phyloP scores from a whole-genome alignment of 2,888 invertebrate genomes.

The Stenotaenia linearis region DNA sequence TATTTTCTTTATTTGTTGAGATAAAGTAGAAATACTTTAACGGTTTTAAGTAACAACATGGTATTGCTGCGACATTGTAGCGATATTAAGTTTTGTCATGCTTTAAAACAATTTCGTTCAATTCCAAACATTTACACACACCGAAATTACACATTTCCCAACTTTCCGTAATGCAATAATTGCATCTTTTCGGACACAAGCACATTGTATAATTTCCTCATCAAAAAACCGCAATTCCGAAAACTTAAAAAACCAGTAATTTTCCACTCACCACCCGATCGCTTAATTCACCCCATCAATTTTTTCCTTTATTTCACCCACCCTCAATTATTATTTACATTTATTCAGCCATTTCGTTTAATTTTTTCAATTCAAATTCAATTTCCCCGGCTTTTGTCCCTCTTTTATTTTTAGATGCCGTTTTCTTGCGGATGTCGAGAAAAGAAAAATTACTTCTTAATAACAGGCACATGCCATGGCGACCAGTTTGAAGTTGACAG shows the following conservation, averaged over 20 bases:
- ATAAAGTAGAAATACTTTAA: background rate
- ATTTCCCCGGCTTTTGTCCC: background rate
- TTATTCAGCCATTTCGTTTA: background rate
- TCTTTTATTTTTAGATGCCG: background rate
- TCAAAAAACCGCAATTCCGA: too few species aligned
- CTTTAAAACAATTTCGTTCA: too few species aligned
- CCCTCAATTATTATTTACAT: background rate
- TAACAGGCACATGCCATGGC: background rate
- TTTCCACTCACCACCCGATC: background rate
- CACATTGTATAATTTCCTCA: too few species aligned
- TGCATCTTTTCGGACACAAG: too few species aligned
- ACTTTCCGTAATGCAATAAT: too few species aligned
- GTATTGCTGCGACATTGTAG: too few species aligned
- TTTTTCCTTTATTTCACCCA: background rate
- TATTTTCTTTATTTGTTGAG: background rate
- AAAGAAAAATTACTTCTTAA: constrained; percentile 11
- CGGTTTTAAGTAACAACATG: too few species aligned
- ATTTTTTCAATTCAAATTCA: background rate
- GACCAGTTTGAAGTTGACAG: constrained; percentile 8
- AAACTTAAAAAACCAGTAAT: background rate
- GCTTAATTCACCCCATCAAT: background rate
- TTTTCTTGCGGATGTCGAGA: background rate
- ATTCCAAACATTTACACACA: too few species aligned
- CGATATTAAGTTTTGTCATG: too few species aligned
- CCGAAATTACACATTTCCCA: too few species aligned